These are phyloP conservation scores for Crotalus horridus DNA, from an alignment of 2,113 vertebrate genomes.

Conservation along the genomic window DNA sequence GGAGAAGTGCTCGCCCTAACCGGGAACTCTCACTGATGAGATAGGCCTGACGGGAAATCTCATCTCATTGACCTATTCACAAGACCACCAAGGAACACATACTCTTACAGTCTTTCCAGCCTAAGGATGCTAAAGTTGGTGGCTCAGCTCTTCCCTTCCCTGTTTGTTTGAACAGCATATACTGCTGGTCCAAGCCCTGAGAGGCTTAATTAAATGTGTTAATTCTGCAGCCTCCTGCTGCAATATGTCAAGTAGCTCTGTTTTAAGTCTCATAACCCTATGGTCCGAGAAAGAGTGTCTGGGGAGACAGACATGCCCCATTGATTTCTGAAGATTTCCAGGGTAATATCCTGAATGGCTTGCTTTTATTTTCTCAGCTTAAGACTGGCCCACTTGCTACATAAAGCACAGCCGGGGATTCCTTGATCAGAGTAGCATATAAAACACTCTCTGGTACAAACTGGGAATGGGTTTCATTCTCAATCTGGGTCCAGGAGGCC, in stretches of 20 bases:
- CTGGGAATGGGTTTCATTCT: background rate
- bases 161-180: background rate
- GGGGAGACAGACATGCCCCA: background rate
- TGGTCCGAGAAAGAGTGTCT: background rate
- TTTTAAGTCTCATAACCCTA: conserved; percentile 20
- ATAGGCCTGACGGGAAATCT: background rate
- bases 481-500: background rate
- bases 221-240: conserved; percentile 27
- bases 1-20: background rate
- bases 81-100: background rate
- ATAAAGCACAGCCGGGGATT: background rate
- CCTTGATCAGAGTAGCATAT: background rate
- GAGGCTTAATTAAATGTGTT: conserved; percentile 37
- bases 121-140: background rate
- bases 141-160: background rate
- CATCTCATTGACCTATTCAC: background rate
- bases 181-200: conserved; percentile 14
- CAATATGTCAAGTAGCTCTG: conserved; percentile 26
- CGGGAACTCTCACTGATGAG: background rate
- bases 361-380: background rate
- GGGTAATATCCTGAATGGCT: background rate
- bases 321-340: background rate
- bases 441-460: background rate
- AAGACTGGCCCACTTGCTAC: background rate
- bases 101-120: too few relatives aligned